phyloP scores from a whole-genome alignment of 2,888 invertebrate genomes.

The Chironomus riparius region DNA sequence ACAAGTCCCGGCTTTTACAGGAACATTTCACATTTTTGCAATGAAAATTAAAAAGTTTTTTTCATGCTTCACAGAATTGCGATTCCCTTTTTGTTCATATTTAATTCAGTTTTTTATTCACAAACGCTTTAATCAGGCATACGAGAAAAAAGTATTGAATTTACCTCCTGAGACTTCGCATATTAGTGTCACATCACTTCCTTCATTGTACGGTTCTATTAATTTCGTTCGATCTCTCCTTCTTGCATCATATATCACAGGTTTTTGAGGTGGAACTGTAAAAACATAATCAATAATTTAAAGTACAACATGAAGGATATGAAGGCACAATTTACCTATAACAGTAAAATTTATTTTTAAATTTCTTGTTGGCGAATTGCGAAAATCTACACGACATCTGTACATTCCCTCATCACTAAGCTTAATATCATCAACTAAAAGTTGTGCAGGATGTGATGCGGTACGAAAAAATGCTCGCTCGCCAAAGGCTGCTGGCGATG shows the following conservation, averaged over 20 bases:
- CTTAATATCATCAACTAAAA: conserved; percentile 44
- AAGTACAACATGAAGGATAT: conserved; percentile 30
- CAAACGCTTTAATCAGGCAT: too few species aligned
- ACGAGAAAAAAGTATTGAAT: conserved; percentile 30
- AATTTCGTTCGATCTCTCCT: conserved; percentile 62
- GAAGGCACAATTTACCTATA: conserved; percentile 49
- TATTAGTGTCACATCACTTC: conserved; percentile 67
- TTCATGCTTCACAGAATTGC: too few species aligned
- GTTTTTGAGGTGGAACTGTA: conserved; percentile 74
- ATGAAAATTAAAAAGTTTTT: too few species aligned
- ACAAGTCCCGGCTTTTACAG: too few species aligned
- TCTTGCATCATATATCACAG: conserved; percentile 71
- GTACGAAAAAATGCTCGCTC: conserved; percentile 76
- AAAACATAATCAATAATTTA: not conserved
- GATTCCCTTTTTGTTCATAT: too few species aligned
- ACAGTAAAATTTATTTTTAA: conserved; percentile 65
- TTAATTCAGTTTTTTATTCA: too few species aligned
- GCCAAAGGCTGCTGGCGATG: conserved; percentile 64
- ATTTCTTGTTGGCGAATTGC: conserved; percentile 63
- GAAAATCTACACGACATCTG: conserved; percentile 64
- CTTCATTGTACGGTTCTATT: conserved; percentile 78
- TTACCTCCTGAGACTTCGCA: conserved; percentile 78
- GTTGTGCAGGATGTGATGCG: conserved; percentile 67
- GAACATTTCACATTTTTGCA: too few species aligned
- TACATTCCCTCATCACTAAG: conserved; percentile 58